A percentile compares a stretch with the other conserved stretches of the same genome.
These are phyloP conservation scores for Brachynemurus nebulosus DNA, from an alignment of 2,888 invertebrate genomes.

Conservation along the genomic window DNA sequence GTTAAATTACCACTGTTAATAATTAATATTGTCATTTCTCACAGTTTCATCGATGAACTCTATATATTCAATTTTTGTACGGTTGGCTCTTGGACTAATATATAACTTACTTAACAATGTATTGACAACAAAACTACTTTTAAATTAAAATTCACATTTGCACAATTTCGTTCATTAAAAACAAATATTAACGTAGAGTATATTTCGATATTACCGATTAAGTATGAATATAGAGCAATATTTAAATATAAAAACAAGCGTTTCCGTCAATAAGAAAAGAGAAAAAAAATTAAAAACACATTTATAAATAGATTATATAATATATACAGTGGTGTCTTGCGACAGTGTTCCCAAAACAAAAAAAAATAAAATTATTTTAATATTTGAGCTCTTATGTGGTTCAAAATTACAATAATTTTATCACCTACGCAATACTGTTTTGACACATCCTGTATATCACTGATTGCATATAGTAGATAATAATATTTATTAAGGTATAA, in stretches of 20 bases:
- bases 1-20: too few species aligned
- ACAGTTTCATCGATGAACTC: too few species aligned
- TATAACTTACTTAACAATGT: too few species aligned
- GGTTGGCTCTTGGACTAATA: too few species aligned
- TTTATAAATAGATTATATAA: background rate
- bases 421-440: too few species aligned
- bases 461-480: background rate
- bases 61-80: too few species aligned
- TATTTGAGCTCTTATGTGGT: too few species aligned
- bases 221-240: slow-evolving; percentile 9
- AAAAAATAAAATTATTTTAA: background rate
- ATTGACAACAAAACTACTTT: too few species aligned
- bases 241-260: slow-evolving; percentile 9
- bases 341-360: background rate
- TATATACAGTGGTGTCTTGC: background rate
- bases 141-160: too few species aligned
- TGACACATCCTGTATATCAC: background rate
- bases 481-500: slow-evolving; percentile 3
- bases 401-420: too few species aligned
- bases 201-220: slow-evolving; percentile 6
- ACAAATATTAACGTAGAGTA: background rate
- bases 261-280: slow-evolving; percentile 8
- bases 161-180: background rate
- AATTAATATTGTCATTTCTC: too few species aligned
- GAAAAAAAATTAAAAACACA: slow-evolving; percentile 3